phyloP scores from a whole-genome alignment of 2,797 vertebrate genomes.

The Pelobates cultripes region DNA sequence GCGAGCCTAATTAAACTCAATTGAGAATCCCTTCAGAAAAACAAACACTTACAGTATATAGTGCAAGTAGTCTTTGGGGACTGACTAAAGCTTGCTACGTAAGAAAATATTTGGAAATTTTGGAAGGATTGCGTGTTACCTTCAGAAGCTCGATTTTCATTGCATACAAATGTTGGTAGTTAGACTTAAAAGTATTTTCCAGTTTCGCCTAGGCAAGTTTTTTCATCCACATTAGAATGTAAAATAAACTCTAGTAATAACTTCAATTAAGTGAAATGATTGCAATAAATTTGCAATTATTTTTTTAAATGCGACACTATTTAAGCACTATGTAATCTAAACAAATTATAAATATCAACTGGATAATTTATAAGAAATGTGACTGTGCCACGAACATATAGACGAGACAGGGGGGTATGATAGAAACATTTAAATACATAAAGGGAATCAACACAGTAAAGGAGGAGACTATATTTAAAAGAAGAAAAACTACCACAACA shows the following conservation, averaged over 20 bases:
- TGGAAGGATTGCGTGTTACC: not conserved
- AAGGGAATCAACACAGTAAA: no score
- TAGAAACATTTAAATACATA: no score
- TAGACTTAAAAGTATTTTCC: constrained; percentile 7
- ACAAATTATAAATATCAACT: not conserved
- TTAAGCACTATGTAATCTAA: not conserved
- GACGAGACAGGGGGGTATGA: no score
- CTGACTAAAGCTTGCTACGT: constrained; percentile 27
- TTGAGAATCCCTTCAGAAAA: constrained; percentile 36
- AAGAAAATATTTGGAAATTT: constrained; percentile 11
- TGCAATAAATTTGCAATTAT: not conserved
- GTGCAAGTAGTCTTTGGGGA: constrained; percentile 22
- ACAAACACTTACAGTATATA: constrained; percentile 27
- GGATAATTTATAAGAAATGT: no score
- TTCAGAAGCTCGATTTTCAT: constrained; percentile 14
- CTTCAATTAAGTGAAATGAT: constrained; percentile 25
- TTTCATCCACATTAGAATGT: constrained; percentile 29
- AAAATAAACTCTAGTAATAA: not conserved
- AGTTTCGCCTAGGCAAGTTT: constrained; percentile 4
- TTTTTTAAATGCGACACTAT: not conserved
- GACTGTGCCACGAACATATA: no score
- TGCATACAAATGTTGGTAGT: constrained; percentile 4
- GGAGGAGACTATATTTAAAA: no score
- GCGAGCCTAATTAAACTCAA: constrained; percentile 36
- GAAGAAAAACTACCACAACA: no score